These are phyloP conservation scores for Mesochorus sp. DNA, from an alignment of 2,888 invertebrate species.

Conservation along the genomic window DNA sequence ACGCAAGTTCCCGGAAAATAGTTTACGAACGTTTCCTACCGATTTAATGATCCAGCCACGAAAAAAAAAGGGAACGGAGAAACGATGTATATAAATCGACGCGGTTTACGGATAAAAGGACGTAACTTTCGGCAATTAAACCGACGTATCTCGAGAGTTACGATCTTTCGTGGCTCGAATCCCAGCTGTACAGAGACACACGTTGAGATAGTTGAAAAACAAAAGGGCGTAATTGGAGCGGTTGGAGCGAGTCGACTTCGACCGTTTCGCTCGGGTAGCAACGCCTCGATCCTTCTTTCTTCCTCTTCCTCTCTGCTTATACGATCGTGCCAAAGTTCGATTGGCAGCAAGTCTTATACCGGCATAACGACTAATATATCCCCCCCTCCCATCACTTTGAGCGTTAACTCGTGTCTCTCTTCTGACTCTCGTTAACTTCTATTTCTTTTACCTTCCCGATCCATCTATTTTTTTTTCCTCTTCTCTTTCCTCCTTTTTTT, in stretches of 20 bases:
- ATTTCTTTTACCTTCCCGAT: background rate
- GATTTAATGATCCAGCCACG: constrained; percentile 34
- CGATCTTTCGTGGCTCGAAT: no score
- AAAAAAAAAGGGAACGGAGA: background rate
- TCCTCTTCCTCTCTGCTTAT: constrained; percentile 19
- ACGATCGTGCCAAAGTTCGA: constrained; percentile 25
- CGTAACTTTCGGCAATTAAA: background rate
- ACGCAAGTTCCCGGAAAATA: constrained; percentile 52
- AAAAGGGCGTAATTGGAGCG: no score
- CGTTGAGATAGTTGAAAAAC: no score
- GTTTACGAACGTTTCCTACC: constrained; percentile 51
- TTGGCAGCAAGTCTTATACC: background rate
- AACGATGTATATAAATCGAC: background rate
- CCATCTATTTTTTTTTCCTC: background rate
- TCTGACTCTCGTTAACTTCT: constrained; percentile 20
- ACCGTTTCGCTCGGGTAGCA: background rate
- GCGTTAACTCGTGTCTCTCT: constrained; percentile 3
- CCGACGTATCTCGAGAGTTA: no score
- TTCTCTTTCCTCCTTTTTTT: background rate
- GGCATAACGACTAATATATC: background rate
- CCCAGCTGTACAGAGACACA: no score
- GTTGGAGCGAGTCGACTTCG: background rate
- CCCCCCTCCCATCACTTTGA: background rate
- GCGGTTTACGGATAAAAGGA: background rate
- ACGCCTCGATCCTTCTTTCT: background rate